Percentiles rank a stretch among this genome's conserved stretches.
Evolutionary conservation across 2,888 invertebrate genomes (phyloP).

Genomic region (Aspidiotus destructor): DNA sequence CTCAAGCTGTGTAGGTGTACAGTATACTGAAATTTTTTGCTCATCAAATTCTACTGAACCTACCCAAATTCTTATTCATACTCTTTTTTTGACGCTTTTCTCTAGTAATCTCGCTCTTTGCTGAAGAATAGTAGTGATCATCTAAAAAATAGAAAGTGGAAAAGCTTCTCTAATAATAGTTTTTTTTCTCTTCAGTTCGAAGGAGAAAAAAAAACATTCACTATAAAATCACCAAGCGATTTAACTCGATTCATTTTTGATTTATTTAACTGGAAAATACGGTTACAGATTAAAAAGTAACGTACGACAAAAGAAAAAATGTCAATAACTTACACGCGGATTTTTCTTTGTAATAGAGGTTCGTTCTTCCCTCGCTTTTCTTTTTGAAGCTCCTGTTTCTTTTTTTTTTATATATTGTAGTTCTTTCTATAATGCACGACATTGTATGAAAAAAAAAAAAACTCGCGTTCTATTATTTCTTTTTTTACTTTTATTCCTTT

Average conservation of each 20-base stretch:
- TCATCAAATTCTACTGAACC: too few relatives aligned
- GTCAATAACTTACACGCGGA: slow-evolving; percentile 27
- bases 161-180: slow-evolving; percentile 9
- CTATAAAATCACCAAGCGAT: slow-evolving; percentile 12
- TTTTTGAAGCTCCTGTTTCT: neutral
- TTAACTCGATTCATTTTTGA: slow-evolving; percentile 31
- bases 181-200: neutral
- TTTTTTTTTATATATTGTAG: neutral
- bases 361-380: slow-evolving; percentile 6
- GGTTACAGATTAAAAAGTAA: slow-evolving; percentile 29
- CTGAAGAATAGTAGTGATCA: neutral
- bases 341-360: slow-evolving; percentile 24
- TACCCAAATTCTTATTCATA: too few relatives aligned
- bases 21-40: too few relatives aligned
- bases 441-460: neutral
- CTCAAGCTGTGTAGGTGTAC: too few relatives aligned
- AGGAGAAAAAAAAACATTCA: too few relatives aligned
- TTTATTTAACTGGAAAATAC: slow-evolving; percentile 32
- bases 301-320: slow-evolving; percentile 22
- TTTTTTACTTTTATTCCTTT: neutral
- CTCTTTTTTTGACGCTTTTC: neutral
- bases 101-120: neutral
- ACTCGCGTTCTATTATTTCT: neutral
- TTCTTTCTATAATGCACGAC: neutral
- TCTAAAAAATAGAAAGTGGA: neutral